Conservation (phyloP, 2,888 invertebrate genomes). For the Lithophane semibrunnea region DNA sequence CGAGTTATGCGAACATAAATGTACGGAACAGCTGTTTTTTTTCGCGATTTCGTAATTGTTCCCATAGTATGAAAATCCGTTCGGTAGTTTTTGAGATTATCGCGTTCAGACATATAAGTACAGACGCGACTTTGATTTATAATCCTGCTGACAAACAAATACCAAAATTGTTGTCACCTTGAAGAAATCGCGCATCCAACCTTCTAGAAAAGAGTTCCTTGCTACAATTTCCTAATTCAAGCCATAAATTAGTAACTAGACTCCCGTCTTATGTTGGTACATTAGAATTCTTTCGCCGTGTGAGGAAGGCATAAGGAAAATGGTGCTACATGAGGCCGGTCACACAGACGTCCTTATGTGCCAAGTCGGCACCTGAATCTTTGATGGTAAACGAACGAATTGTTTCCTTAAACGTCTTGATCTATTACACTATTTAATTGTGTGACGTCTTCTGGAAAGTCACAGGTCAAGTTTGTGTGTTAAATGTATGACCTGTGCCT, state of each 20-base stretch:
- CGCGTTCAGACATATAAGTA: too few species aligned
- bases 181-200: constrained; percentile 50
- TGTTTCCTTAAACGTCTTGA: constrained; percentile 69
- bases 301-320: constrained; percentile 84
- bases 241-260: constrained; percentile 50
- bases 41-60: too few species aligned
- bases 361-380: constrained; percentile 71
- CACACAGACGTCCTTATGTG: constrained; percentile 71
- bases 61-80: too few species aligned
- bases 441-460: constrained; percentile 54
- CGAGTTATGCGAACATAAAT: too few species aligned
- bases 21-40: too few species aligned
- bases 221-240: constrained; percentile 62
- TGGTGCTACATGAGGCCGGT: constrained; percentile 65
- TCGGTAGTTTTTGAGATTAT: too few species aligned
- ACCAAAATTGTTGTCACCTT: constrained; percentile 41
- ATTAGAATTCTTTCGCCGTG: constrained; percentile 67
- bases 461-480: constrained; percentile 57
- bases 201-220: constrained; percentile 51
- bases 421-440: constrained; percentile 52
- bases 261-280: constrained; percentile 33
- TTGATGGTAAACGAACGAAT: constrained; percentile 75
- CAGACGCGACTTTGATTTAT: too few species aligned
- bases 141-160: constrained; percentile 4
- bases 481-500: constrained; percentile 13